These are phyloP conservation scores for Nesogale talazaci DNA, from an alignment of 2,113 vertebrate species.

Conservation along the genomic window DNA sequence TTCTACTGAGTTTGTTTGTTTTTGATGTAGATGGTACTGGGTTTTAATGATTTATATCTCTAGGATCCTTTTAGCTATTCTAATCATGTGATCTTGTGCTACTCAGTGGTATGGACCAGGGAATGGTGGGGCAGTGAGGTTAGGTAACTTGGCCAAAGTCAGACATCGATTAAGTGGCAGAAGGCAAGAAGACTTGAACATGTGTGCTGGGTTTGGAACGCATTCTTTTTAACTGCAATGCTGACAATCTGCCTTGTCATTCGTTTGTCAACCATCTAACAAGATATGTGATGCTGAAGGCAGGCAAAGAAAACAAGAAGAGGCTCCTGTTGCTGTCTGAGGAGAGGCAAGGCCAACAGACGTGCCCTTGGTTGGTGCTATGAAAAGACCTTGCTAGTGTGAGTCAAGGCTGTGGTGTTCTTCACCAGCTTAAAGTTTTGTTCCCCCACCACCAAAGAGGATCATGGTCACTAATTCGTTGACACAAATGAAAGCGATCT, in stretches of 20 bases:
- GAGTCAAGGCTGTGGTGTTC: too few relatives aligned
- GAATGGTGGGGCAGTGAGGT: neutral
- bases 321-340: neutral
- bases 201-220: neutral
- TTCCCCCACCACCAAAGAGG: too few relatives aligned
- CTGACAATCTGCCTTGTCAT: neutral
- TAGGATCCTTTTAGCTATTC: too few relatives aligned
- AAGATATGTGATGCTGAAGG: neutral
- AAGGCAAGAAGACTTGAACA: neutral
- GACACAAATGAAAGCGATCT: too few relatives aligned
- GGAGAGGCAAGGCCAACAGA: neutral
- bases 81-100: neutral
- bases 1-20: too few relatives aligned
- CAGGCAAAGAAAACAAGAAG: neutral
- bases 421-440: neutral
- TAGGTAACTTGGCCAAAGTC: neutral
- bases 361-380: neutral
- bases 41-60: too few relatives aligned
- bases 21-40: too few relatives aligned
- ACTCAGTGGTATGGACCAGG: neutral
- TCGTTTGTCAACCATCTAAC: neutral
- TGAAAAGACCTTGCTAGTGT: too few relatives aligned
- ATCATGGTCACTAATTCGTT: neutral
- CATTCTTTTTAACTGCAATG: neutral
- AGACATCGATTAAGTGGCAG: neutral